Percentiles rank a stretch among this genome's conserved stretches.
These are phyloP conservation scores for Phyto melanocephala DNA, from an alignment of 2,888 invertebrate species.

Conservation along the genomic window DNA sequence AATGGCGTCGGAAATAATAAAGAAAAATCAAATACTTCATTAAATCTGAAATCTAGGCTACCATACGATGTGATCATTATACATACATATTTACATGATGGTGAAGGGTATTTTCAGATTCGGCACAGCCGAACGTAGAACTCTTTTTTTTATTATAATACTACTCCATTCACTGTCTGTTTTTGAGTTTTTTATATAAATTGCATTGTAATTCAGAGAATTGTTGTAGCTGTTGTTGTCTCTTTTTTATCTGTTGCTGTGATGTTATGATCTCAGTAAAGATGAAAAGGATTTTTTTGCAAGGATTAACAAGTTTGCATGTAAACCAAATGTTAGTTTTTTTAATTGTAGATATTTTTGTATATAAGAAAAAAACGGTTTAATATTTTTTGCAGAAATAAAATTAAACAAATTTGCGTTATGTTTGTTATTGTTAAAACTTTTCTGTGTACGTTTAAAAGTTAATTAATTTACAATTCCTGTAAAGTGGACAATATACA, in stretches of 20 bases:
- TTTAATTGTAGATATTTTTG: neutral
- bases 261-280: conserved; percentile 26
- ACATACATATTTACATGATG: no score
- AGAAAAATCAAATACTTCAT: no score
- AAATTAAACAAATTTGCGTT: neutral
- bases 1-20: no score
- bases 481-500: no score
- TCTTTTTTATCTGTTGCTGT: neutral
- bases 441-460: no score
- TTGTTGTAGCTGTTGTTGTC: neutral
- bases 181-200: conserved; percentile 18
- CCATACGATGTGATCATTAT: no score
- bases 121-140: no score
- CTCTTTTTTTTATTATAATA: conserved; percentile 29
- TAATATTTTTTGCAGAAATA: neutral
- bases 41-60: no score
- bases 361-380: neutral
- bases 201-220: neutral
- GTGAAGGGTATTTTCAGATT: no score
- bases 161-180: conserved; percentile 10
- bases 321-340: neutral
- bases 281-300: conserved; percentile 27
- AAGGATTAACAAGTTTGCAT: conserved; percentile 34
- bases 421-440: no score
- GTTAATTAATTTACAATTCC: no score